Conservation (phyloP, 2,113 vertebrate species). For the Tetrax tetrax region DNA sequence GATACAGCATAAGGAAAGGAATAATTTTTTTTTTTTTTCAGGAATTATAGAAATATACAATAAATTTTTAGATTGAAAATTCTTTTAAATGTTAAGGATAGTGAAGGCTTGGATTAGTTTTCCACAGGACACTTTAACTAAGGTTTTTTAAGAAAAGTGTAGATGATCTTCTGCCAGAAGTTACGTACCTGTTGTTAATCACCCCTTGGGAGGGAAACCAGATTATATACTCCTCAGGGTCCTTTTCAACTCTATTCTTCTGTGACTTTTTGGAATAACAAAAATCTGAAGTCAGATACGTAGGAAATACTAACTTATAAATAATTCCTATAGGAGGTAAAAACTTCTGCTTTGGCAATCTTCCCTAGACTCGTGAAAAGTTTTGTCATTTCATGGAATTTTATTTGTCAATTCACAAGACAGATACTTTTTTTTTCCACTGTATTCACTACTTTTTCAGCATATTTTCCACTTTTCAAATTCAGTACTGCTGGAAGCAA, state of each 20-base stretch:
- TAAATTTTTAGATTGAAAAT: not conserved
- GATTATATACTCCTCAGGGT: not conserved
- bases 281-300: not conserved
- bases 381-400: not conserved
- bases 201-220: not conserved
- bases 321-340: not conserved
- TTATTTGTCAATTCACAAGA: not conserved
- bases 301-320: not conserved
- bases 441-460: not conserved
- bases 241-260: not conserved
- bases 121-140: not conserved
- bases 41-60: not conserved
- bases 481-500: not conserved
- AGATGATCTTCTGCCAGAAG: not conserved
- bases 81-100: not conserved
- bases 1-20: not conserved
- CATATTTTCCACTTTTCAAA: not conserved
- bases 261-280: not conserved
- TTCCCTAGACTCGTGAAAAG: not conserved
- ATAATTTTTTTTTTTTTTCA: not conserved
- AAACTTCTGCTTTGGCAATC: not conserved
- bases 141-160: not conserved
- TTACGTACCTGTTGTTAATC: not conserved
- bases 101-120: not conserved
- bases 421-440: not conserved